Conservation (phyloP, 2,888 invertebrate genomes). For the Julus scandinavius region DNA sequence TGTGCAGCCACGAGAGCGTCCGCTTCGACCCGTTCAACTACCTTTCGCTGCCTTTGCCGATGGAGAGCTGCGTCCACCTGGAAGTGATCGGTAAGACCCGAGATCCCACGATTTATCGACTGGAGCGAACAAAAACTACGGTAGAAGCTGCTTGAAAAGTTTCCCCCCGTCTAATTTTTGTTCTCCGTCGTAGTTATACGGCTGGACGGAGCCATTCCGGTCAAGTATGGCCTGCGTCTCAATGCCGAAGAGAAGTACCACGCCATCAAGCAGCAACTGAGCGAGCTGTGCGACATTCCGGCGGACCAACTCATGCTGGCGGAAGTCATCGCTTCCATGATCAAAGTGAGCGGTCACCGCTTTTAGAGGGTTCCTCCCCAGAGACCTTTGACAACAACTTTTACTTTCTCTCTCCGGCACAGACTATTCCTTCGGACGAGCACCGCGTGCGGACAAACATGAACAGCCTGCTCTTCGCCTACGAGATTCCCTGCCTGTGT, state of each 20-base stretch:
- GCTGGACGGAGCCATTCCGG: conserved; percentile 84
- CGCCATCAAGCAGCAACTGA: conserved; percentile 79
- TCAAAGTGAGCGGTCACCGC: conserved; percentile 68
- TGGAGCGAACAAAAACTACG: neutral
- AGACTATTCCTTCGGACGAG: conserved; percentile 67
- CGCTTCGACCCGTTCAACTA: conserved; percentile 93
- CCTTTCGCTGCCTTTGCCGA: conserved; percentile 87
- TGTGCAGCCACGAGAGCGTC: conserved; percentile 84
- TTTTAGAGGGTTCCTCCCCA: neutral
- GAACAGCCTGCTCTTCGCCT: conserved; percentile 72
- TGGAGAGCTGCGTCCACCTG: conserved; percentile 84
- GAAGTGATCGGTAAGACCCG: conserved; percentile 76
- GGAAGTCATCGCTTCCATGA: conserved; percentile 77
- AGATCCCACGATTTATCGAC: too few relatives aligned
- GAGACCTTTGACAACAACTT: neutral
- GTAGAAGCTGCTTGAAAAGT: too few relatives aligned
- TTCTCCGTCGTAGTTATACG: conserved; percentile 72
- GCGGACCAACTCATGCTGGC: conserved; percentile 76
- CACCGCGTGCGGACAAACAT: conserved; percentile 66
- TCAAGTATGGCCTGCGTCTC: conserved; percentile 84
- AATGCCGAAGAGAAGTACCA: conserved; percentile 83
- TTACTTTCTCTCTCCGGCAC: conserved; percentile 57
- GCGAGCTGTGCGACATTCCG: conserved; percentile 72
- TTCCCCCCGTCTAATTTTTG: too few relatives aligned
- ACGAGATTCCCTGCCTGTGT: conserved; percentile 73